Conservation (phyloP, 2,797 vertebrate species). For the Xyrichtys novacula region DNA sequence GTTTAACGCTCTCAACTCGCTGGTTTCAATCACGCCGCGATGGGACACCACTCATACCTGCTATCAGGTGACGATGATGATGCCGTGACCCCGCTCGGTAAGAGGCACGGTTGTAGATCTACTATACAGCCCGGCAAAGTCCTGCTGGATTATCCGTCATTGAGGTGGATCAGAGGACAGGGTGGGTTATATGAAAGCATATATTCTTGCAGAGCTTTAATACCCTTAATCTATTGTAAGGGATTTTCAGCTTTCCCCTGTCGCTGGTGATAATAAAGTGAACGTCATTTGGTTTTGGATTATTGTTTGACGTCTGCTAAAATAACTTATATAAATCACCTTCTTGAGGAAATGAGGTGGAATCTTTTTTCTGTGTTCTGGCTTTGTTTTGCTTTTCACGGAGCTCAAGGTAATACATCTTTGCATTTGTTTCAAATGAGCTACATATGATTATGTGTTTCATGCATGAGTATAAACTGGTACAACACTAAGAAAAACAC, state of each 20-base stretch:
- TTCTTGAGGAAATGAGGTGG: background rate
- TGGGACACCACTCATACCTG: slow-evolving; percentile 39
- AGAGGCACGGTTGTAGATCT: slow-evolving; percentile 52
- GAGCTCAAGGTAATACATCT: background rate
- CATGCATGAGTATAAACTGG: background rate
- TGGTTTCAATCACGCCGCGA: slow-evolving; percentile 62
- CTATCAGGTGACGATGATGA: slow-evolving; percentile 64
- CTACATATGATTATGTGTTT: background rate
- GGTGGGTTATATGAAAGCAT: slow-evolving; percentile 12
- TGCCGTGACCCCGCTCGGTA: slow-evolving; percentile 61
- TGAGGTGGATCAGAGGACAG: slow-evolving; percentile 38
- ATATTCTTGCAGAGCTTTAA: background rate
- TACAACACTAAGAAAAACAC: background rate
- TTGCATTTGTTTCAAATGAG: background rate
- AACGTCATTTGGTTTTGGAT: background rate
- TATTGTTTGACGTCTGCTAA: background rate
- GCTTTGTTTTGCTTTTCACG: background rate
- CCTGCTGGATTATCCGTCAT: slow-evolving; percentile 40
- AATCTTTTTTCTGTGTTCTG: background rate
- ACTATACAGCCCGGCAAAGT: slow-evolving; percentile 32
- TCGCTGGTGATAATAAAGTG: background rate
- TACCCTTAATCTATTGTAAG: background rate
- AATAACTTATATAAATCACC: background rate
- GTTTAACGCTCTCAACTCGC: slow-evolving; percentile 57
- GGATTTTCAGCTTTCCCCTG: background rate